These are phyloP conservation scores for Agrypnia vestita DNA, from an alignment of 1,140 invertebrate genomes.

Conservation along the genomic window DNA sequence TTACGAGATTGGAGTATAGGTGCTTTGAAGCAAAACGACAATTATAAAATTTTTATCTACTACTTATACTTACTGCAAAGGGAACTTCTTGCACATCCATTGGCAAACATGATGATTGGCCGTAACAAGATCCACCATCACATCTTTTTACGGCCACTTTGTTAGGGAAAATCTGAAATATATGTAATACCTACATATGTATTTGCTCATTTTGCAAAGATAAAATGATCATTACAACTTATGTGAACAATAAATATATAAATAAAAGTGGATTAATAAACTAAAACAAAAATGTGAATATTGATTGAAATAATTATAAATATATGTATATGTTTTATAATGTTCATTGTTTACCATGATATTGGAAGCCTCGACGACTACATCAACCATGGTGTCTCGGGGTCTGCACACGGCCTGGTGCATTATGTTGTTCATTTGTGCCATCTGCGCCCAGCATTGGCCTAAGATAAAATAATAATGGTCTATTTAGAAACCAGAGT, in stretches of 20 bases:
- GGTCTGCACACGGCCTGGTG: slow-evolving; percentile 46
- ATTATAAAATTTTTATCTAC: no score
- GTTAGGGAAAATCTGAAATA: slow-evolving; percentile 56
- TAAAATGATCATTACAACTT: no score
- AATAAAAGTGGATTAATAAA: neutral
- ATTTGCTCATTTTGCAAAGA: neutral
- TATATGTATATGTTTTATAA: neutral
- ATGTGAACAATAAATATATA: neutral
- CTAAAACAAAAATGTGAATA: neutral
- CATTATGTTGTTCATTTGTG: slow-evolving; percentile 40
- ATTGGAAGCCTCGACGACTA: slow-evolving; percentile 36
- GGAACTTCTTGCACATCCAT: slow-evolving; percentile 41
- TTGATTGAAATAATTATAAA: neutral
- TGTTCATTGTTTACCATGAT: slow-evolving; percentile 24
- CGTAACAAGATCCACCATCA: slow-evolving; percentile 55
- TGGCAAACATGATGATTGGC: slow-evolving; percentile 55
- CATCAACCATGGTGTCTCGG: slow-evolving; percentile 43
- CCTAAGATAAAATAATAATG: slow-evolving; percentile 20
- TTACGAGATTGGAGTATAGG: no score
- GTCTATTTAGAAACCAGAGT: no score
- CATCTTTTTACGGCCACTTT: slow-evolving; percentile 59
- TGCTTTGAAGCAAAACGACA: no score
- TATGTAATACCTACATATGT: no score
- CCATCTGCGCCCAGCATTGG: slow-evolving; percentile 31
- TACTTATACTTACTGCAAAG: slow-evolving; percentile 40